Evolutionary conservation across 2,888 invertebrate genomes (phyloP), one percentile per base, ranked within the genome.

Genomic region (Leptinotarsa haldemani): DNA sequence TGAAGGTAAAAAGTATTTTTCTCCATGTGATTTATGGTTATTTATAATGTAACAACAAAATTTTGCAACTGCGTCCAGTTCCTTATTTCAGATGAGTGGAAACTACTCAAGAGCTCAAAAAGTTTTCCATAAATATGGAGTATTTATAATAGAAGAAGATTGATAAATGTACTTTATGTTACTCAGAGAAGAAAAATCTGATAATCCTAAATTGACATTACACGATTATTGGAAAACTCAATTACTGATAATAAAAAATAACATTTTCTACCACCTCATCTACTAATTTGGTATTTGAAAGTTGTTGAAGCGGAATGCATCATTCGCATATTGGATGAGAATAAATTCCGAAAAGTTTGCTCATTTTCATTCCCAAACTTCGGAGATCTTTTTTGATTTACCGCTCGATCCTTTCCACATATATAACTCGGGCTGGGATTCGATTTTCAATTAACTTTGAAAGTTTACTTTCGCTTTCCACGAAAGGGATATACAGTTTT

Each of bases 301-400:
- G 30, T 30, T 61, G 30, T 61, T 61, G 61, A 61, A 61, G 40
- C 5, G 61, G 56, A 56, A 68, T 46, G 56, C 56, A 68, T 68
- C 56, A 68, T 68, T 56, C 58, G 68, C 53, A 68, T 68, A 68
- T 68, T 68, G 48, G 30, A 52, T 40, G 56, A 30, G 46, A 47
- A 56, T 68, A 68, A 68, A 68, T 68, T 52, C 58, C 61, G 40
- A 63, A 73, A 71, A 73, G 65, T 73, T 73, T 70, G 20, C 69
- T 70, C 73, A 70, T 73, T 73, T 73, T 66, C 70, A 73, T 73
- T 70, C 66, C 22, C 22, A 70, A 73, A 73, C 48, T 63, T 69
- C 50, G 13, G 22, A 22, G 50, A 69, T 61, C 69, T 69, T 52
- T 67, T 30, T 61, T 75, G 74, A 75, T 69, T 74, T 71, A 74